These are phyloP conservation scores for Meliscaeva auricollis DNA, from an alignment of 2,888 invertebrate species.

Conservation along the genomic window DNA sequence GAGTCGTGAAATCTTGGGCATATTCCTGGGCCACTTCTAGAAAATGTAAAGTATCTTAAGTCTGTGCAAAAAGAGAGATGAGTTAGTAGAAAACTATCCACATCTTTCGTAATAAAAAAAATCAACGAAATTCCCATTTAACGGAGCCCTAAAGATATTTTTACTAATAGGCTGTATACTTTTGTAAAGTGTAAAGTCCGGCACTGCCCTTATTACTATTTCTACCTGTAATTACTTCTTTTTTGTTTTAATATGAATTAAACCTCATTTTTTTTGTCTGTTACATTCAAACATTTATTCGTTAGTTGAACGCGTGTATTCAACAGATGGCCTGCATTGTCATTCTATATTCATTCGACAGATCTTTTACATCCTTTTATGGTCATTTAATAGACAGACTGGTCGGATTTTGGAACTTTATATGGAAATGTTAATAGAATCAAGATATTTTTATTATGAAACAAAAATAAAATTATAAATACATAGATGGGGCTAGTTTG, in stretches of 20 bases:
- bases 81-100: no score
- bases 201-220: constrained; percentile 3
- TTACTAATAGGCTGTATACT: background rate
- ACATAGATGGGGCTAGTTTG: constrained; percentile 20
- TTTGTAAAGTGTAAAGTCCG: background rate
- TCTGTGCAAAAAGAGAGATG: no score
- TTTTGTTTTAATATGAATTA: background rate
- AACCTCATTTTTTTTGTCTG: background rate
- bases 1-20: no score
- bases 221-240: background rate
- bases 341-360: constrained; percentile 41
- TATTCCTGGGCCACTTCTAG: no score
- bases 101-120: no score
- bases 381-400: constrained; percentile 31
- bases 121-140: no score
- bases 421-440: constrained; percentile 57
- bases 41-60: no score
- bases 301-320: constrained; percentile 22
- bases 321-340: constrained; percentile 51
- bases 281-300: constrained; percentile 5
- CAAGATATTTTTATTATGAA: constrained; percentile 51
- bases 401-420: constrained; percentile 50
- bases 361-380: constrained; percentile 43
- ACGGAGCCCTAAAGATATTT: background rate
- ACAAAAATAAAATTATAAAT: constrained; percentile 10